Evolutionary conservation across 2,113 vertebrate species (phyloP).

Genomic region (Carettochelys insculpta): DNA sequence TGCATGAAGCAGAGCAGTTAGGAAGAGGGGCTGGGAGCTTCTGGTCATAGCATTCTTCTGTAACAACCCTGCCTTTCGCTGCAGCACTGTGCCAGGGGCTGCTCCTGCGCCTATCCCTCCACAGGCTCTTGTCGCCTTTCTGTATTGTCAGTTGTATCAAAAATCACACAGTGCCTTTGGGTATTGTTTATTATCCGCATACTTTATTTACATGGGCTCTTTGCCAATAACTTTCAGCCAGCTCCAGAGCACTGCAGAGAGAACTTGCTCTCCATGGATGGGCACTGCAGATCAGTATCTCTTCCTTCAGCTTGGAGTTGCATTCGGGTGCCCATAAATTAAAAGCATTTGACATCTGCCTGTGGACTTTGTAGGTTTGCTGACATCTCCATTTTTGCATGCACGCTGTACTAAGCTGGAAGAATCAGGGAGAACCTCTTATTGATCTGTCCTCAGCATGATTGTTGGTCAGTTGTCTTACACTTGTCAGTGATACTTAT

Average conservation of each 20-base stretch:
- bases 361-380: constrained; percentile 22
- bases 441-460: not conserved
- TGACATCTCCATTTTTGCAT: not conserved
- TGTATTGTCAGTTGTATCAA: constrained; percentile 31
- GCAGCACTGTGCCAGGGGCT: not conserved
- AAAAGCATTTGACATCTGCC: not conserved
- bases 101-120: not conserved
- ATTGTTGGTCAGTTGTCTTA: not conserved
- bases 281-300: constrained; percentile 55
- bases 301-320: not conserved
- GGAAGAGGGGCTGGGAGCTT: not conserved
- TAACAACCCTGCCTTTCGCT: not conserved
- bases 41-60: not conserved
- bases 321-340: constrained; percentile 35
- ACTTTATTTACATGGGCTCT: constrained; percentile 49
- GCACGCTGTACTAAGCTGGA: not conserved
- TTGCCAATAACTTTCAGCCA: constrained; percentile 62
- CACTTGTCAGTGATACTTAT: not conserved
- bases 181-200: constrained; percentile 69
- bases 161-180: constrained; percentile 58
- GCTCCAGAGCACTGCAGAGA: constrained; percentile 64
- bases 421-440: not conserved
- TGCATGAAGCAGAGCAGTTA: not conserved
- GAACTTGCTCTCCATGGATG: constrained; percentile 56
- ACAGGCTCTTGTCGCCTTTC: constrained; percentile 11